Conservation (phyloP, 92 coral and sea anemone genomes). For the Palythoa grandis region DNA sequence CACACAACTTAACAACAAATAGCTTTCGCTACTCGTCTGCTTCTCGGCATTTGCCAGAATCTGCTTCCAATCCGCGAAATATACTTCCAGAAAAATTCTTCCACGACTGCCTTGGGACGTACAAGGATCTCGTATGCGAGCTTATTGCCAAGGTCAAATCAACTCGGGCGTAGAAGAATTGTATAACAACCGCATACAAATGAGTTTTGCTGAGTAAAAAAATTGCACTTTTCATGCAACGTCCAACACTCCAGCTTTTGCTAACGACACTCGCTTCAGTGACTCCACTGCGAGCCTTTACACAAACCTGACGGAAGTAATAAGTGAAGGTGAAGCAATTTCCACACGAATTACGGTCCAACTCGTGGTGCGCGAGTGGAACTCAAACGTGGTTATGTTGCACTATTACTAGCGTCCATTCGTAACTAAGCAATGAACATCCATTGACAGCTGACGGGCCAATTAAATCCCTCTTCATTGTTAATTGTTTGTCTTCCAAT, state of each 20-base stretch:
- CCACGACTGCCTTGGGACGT: neutral
- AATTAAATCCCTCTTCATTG: constrained; percentile 51
- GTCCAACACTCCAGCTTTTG: neutral
- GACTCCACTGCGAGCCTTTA: neutral
- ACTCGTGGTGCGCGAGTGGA: neutral
- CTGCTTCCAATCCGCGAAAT: neutral
- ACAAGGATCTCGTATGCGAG: neutral
- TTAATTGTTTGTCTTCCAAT: constrained; percentile 52
- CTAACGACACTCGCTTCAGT: neutral
- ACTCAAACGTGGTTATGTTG: constrained; percentile 13
- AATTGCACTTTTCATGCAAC: constrained; percentile 19
- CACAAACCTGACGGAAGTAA: neutral
- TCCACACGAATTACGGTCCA: constrained; percentile 1
- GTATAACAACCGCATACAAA: neutral
- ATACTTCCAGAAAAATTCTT: neutral
- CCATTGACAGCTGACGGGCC: constrained; percentile 35
- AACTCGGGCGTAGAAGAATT: neutral
- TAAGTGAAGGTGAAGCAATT: neutral
- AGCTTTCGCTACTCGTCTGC: neutral
- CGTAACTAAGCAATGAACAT: constrained; percentile 58
- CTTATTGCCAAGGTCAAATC: neutral
- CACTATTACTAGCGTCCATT: constrained; percentile 51
- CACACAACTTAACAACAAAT: constrained; percentile 11
- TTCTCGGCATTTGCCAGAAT: neutral
- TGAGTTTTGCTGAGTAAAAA: neutral